A percentile compares a stretch with the other conserved stretches of the same genome.
Evolutionary conservation across 2,888 invertebrate species (phyloP).

Genomic region (Macaria notata): DNA sequence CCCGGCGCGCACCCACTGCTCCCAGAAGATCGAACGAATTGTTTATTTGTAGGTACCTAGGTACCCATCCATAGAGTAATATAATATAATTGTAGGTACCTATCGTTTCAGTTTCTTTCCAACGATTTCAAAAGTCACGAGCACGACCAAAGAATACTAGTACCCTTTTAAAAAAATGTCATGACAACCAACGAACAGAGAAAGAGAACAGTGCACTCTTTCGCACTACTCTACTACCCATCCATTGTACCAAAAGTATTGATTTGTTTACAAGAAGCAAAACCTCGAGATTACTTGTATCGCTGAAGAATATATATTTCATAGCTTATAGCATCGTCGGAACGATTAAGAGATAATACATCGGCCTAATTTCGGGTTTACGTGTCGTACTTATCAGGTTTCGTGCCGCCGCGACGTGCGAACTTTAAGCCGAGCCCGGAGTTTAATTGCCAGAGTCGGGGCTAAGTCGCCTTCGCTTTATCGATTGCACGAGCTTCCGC

Average conservation of each 20-base stretch:
- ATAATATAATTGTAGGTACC: too few species aligned
- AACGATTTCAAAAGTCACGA: too few species aligned
- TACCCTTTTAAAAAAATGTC: too few species aligned
- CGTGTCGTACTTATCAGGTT: conserved; percentile 73
- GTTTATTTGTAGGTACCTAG: too few species aligned
- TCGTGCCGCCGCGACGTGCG: conserved; percentile 57
- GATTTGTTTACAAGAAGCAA: conserved; percentile 76
- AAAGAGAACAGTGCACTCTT: conserved; percentile 21
- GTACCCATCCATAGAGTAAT: too few species aligned
- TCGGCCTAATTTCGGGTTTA: conserved; percentile 69
- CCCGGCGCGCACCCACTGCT: too few species aligned
- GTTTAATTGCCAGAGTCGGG: conserved; percentile 63
- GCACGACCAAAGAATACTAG: too few species aligned
- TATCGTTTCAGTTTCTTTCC: too few species aligned
- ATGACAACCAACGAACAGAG: too few species aligned
- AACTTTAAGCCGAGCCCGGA: conserved; percentile 63
- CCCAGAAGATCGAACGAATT: too few species aligned
- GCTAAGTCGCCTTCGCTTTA: conserved; percentile 72
- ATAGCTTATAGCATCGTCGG: conserved; percentile 68
- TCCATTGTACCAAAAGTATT: conserved; percentile 58
- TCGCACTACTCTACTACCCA: conserved; percentile 49
- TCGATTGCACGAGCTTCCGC: conserved; percentile 68
- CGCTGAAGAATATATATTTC: conserved; percentile 42
- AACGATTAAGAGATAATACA: conserved; percentile 72
- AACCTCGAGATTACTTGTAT: conserved; percentile 51